A percentile compares a stretch with the other conserved stretches of the same genome.
phyloP scores from a whole-genome alignment of 1,140 invertebrate species.

The Littorina saxatilis region DNA sequence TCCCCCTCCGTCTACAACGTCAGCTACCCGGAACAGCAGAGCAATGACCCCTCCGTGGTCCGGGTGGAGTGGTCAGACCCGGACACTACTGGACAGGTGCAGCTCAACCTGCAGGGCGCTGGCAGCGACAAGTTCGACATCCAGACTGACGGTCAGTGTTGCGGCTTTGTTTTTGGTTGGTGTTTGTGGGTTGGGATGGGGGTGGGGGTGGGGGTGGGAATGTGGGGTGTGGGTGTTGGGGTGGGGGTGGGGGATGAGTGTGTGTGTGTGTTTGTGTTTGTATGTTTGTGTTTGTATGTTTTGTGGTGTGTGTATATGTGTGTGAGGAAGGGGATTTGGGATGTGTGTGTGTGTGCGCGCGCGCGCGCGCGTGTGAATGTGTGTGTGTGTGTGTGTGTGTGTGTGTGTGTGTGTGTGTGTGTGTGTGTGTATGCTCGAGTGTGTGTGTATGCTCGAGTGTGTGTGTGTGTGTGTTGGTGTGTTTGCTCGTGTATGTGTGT shows the following conservation, averaged over 20 bases:
- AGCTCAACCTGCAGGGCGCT: slow-evolving; percentile 47
- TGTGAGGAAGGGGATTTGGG: not conserved
- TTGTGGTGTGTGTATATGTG: not conserved
- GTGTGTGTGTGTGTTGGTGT: slow-evolving; percentile 12
- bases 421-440: no score
- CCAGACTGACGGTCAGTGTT: slow-evolving; percentile 52
- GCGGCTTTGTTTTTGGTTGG: not conserved
- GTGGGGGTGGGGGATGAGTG: no score
- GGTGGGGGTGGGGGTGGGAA: no score
- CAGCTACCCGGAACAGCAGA: slow-evolving; percentile 54
- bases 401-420: no score
- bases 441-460: not conserved
- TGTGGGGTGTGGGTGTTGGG: not conserved
- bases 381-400: not conserved
- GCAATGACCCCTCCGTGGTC: slow-evolving; percentile 39
- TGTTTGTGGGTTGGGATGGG: not conserved
- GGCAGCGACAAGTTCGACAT: slow-evolving; percentile 52
- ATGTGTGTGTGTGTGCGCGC: slow-evolving; percentile 1
- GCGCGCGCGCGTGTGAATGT: slow-evolving; percentile 3
- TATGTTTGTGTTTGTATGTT: no score
- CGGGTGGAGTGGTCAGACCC: slow-evolving; percentile 53
- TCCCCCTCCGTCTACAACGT: slow-evolving; percentile 57
- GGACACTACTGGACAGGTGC: slow-evolving; percentile 51
- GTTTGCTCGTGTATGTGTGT: not conserved
- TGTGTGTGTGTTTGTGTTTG: no score